Evolutionary conservation across 2,113 vertebrate genomes (phyloP), one percentile per base, ranked within the genome.

Genomic region (Orthonyx spaldingii): DNA sequence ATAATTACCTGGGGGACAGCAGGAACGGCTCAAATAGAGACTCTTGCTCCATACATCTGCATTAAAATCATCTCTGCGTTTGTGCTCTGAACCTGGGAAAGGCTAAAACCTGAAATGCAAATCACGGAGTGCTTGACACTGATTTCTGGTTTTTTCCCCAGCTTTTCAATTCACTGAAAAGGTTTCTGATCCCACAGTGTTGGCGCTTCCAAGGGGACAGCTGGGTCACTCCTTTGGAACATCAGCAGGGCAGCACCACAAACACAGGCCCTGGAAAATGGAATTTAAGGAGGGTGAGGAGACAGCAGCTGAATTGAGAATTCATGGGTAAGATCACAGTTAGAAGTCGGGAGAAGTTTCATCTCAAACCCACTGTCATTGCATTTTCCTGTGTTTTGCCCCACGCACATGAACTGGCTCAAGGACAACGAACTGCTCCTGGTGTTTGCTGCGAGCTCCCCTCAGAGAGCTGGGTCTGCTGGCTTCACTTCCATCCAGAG

Each of bases 1-100:
- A 98, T 98, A 79, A 99, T 98, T 84, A 98, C 98, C 98, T 98
- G 93, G 63, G 61, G 89, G 39, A 81, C 92, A 91, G 96, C 44
- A 79, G 83, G 69, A 65, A 63, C 87, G 77, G 74, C 39, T 90
- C 53, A 75, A 90, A 94, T 35, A 82, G 23, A 60, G 86, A 77
- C 72, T 42, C 90, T 72, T 55, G 4, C 61, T 55, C 14, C n/a
- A 7, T 49, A 28, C 37, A 22, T 44, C 89, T 95, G 94, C 69
- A 87, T 95, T 94, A 89, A 57, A 90, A 60, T 85, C 83, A 81
- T 64, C 87, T 56, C 44, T 39, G 11, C 44, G 5, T 44, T 64
- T 11, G n/a, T 74, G 49, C 55, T 89, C 42, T 35, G 53, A n/a
- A 35, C 80, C 84, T 89, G 47, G 13, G 33, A 33, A 53, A 33